These are phyloP conservation scores for Drosophila diplacantha DNA, from an alignment of 2,888 invertebrate genomes.

Conservation along the genomic window DNA sequence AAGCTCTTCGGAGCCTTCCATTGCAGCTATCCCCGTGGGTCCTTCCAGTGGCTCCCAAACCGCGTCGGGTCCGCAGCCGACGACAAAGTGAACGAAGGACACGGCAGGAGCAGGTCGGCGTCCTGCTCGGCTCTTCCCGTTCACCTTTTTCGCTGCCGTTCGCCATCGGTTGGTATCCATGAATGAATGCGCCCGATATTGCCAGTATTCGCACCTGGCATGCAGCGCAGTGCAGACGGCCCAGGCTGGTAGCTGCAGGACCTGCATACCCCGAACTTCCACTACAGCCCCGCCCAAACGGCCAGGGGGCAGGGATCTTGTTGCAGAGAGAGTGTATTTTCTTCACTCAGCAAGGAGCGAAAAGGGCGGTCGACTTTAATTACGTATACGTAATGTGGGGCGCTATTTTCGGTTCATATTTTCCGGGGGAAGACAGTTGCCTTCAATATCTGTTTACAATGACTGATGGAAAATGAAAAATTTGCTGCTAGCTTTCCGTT, in stretches of 20 bases:
- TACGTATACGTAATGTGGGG: constrained; percentile 20
- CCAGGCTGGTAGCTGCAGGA: constrained; percentile 35
- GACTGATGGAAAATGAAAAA: neutral
- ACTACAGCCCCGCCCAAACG: constrained; percentile 5
- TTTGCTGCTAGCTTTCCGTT: no score
- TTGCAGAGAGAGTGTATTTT: constrained; percentile 53
- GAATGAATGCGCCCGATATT: constrained; percentile 66
- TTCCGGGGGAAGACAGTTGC: constrained; percentile 37
- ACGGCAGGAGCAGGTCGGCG: constrained; percentile 18
- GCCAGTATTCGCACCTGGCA: constrained; percentile 56
- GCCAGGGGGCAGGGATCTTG: constrained; percentile 43
- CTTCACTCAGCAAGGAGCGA: constrained; percentile 48
- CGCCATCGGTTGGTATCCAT: constrained; percentile 63
- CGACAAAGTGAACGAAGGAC: constrained; percentile 45
- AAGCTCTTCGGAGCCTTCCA: constrained; percentile 58
- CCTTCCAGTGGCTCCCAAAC: constrained; percentile 63
- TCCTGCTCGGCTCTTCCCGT: constrained; percentile 34
- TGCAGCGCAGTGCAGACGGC: constrained; percentile 51
- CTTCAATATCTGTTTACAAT: neutral
- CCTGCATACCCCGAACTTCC: constrained; percentile 23
- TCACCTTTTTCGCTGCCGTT: constrained; percentile 2
- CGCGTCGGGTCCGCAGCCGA: constrained; percentile 45
- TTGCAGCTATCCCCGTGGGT: constrained; percentile 65
- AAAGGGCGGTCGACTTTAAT: constrained; percentile 24
- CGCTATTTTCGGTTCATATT: constrained; percentile 32